Conservation (phyloP, 2,888 invertebrate genomes). For the Coelopa pilipes region DNA sequence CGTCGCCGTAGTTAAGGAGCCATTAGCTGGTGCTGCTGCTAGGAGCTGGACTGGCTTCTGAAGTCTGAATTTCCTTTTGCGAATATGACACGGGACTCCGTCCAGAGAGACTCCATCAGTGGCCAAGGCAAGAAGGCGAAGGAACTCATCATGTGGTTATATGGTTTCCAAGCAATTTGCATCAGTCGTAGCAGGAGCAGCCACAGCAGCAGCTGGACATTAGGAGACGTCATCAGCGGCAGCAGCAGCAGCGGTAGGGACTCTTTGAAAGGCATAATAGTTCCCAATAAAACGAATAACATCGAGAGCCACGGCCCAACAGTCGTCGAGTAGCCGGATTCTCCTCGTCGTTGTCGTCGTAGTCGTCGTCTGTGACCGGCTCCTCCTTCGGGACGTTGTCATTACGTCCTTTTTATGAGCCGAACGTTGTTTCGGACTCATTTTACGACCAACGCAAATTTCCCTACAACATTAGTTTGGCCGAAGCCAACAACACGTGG, state of each 20-base stretch:
- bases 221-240: slow-evolving; percentile 11
- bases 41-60: neutral
- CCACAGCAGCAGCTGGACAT: neutral
- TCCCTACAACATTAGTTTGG: neutral
- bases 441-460: slow-evolving; percentile 18
- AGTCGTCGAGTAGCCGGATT: too few relatives aligned
- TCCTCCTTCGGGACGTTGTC: neutral
- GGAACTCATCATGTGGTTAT: slow-evolving; percentile 16
- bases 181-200: neutral
- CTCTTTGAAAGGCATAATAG: neutral
- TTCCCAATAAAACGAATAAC: neutral
- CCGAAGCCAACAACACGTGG: neutral
- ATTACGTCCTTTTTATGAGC: neutral
- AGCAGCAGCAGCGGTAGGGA: neutral
- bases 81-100: slow-evolving; percentile 2
- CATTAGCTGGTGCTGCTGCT: too few relatives aligned
- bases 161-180: slow-evolving; percentile 29
- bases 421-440: slow-evolving; percentile 12
- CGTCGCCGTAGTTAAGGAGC: too few relatives aligned
- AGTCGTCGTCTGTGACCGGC: neutral
- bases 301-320: neutral
- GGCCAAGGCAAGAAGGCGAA: slow-evolving; percentile 13
- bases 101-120: neutral
- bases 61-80: too few relatives aligned
- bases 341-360: neutral